phyloP scores from a whole-genome alignment of 2,797 vertebrate species.

The Sebastes nivosus region DNA sequence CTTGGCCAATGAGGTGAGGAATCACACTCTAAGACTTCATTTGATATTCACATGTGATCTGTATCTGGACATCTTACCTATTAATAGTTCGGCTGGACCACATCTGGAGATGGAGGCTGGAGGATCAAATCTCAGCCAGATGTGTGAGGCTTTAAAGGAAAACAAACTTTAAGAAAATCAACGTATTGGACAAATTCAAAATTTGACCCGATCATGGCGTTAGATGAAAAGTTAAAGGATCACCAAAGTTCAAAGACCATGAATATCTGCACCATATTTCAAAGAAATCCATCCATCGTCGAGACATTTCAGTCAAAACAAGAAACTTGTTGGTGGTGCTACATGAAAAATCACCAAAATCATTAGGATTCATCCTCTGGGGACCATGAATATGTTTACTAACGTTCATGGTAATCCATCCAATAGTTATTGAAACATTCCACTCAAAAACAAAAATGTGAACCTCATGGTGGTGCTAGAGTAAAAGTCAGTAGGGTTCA shows the following conservation, averaged over 20 bases:
- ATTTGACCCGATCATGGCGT: background rate
- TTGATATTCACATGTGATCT: background rate
- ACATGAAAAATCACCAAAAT: background rate
- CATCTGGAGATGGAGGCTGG: background rate
- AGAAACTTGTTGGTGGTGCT: background rate
- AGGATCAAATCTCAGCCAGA: background rate
- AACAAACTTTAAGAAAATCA: background rate
- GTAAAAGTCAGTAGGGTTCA: no score
- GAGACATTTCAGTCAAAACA: background rate
- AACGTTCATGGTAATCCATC: background rate
- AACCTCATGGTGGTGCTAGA: no score
- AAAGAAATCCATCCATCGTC: background rate
- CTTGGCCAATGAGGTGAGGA: slow-evolving; percentile 85
- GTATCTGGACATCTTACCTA: background rate
- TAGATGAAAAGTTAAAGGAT: background rate
- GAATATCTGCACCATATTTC: no score
- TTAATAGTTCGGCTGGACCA: background rate
- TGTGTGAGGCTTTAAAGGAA: background rate
- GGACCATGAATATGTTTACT: no score
- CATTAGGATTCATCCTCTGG: background rate
- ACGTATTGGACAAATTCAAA: background rate
- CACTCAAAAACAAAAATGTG: no score
- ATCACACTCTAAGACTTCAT: background rate
- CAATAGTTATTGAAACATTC: no score
- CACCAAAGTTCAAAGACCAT: background rate